Percentiles rank a stretch among this genome's conserved stretches.
Conservation (phyloP, 2,113 vertebrate species). For the Corythoichthys intestinalis region DNA sequence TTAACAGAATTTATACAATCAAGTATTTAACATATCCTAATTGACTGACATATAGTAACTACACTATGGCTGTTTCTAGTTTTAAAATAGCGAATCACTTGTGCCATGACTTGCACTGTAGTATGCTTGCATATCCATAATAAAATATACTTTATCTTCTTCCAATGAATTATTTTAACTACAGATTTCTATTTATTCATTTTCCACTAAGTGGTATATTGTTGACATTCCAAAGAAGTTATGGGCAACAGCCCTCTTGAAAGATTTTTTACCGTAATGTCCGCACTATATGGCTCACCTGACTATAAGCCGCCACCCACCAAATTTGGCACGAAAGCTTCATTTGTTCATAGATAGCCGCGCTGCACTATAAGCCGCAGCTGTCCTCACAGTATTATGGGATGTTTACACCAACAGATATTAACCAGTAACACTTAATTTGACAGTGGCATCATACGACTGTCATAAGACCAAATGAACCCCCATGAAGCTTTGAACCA, state of each 20-base stretch:
- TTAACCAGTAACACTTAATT: too few species aligned
- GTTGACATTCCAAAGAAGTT: not conserved
- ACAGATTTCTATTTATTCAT: not conserved
- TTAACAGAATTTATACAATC: not conserved
- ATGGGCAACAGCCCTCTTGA: not conserved
- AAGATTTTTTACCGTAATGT: not conserved
- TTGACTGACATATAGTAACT: not conserved
- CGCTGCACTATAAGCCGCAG: too few species aligned
- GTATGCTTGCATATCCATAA: not conserved
- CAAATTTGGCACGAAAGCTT: too few species aligned
- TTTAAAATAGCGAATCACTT: not conserved
- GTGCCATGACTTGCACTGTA: not conserved
- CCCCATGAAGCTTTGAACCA: too few species aligned
- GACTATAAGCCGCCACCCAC: too few species aligned
- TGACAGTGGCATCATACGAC: too few species aligned
- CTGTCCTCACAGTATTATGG: too few species aligned
- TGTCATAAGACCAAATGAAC: too few species aligned
- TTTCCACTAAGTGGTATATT: not conserved
- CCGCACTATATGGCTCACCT: too few species aligned
- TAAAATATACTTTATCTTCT: not conserved
- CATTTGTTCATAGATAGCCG: too few species aligned
- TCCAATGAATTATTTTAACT: not conserved
- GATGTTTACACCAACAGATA: too few species aligned
- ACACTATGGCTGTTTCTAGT: not conserved
- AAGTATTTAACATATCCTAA: not conserved